Conservation (phyloP, 2,113 vertebrate genomes). For the Vulpes lagopus region DNA sequence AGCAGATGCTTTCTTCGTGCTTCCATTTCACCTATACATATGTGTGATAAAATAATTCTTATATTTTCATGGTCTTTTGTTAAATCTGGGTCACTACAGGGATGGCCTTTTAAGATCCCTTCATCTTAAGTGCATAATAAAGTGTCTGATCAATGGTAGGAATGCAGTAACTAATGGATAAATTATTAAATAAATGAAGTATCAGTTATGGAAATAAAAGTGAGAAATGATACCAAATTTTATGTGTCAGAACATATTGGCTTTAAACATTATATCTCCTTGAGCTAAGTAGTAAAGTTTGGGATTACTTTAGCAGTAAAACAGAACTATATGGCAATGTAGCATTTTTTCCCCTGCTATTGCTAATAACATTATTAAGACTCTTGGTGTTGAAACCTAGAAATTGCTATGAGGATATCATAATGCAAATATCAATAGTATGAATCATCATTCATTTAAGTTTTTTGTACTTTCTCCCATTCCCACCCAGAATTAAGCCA, state of each 20-base stretch:
- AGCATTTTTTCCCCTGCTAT: background rate
- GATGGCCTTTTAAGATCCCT: background rate
- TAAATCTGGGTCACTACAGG: background rate
- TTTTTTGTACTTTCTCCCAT: background rate
- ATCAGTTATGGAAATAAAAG: background rate
- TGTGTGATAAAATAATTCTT: background rate
- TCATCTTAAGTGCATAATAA: background rate
- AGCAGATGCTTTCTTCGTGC: background rate
- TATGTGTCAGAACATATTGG: background rate
- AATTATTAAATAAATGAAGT: background rate
- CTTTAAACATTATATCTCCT: background rate
- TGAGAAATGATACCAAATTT: constrained; percentile 3
- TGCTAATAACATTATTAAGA: background rate
- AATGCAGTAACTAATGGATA: constrained; percentile 4
- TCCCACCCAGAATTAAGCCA: background rate
- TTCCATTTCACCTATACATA: background rate
- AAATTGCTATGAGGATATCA: background rate
- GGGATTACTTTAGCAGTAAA: background rate
- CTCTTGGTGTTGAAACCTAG: background rate
- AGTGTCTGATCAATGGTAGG: background rate
- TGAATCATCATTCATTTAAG: background rate
- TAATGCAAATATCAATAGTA: background rate
- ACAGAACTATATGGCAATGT: background rate
- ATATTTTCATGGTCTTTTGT: background rate
- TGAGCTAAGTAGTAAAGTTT: background rate